Percentiles rank a stretch among this genome's conserved stretches.
phyloP scores from a whole-genome alignment of 2,113 vertebrate species.

The Percina caprodes region DNA sequence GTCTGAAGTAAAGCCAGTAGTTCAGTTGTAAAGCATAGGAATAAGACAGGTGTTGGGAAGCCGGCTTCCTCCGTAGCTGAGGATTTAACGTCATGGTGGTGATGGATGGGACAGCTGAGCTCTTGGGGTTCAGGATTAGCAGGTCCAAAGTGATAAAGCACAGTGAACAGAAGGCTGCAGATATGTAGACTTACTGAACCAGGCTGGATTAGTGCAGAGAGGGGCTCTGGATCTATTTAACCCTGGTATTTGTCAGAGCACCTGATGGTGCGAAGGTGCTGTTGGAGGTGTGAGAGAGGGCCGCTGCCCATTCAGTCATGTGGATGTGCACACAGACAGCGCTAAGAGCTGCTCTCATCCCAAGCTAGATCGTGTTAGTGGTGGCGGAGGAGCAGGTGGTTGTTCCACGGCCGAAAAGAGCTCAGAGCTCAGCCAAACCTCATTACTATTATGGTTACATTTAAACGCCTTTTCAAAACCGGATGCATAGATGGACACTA shows the following conservation, averaged over 20 bases:
- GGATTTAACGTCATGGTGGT: constrained; percentile 56
- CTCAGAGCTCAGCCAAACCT: constrained; percentile 32
- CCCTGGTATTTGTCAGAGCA: constrained; percentile 46
- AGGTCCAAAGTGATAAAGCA: constrained; percentile 66
- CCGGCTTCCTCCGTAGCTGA: constrained; percentile 44
- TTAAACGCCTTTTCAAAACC: constrained; percentile 51
- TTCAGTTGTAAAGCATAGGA: constrained; percentile 58
- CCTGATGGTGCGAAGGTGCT: constrained; percentile 19
- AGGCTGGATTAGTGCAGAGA: constrained; percentile 34
- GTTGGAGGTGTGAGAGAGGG: constrained; percentile 22
- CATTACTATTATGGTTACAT: constrained; percentile 38
- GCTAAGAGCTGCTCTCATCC: not conserved
- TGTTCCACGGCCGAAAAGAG: constrained; percentile 31
- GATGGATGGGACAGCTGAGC: constrained; percentile 68
- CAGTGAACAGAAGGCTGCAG: constrained; percentile 33
- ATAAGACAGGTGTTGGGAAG: constrained; percentile 65
- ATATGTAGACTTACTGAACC: constrained; percentile 44
- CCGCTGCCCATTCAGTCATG: too few species aligned
- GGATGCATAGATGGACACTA: constrained; percentile 20
- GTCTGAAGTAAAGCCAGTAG: constrained; percentile 56
- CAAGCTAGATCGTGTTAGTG: constrained; percentile 1
- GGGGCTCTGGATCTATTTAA: constrained; percentile 50
- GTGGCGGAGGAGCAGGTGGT: constrained; percentile 53
- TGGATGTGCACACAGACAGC: not conserved
- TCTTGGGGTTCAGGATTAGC: constrained; percentile 53